Conservation (phyloP, 2,888 invertebrate species). For the Colostygia pectinataria region DNA sequence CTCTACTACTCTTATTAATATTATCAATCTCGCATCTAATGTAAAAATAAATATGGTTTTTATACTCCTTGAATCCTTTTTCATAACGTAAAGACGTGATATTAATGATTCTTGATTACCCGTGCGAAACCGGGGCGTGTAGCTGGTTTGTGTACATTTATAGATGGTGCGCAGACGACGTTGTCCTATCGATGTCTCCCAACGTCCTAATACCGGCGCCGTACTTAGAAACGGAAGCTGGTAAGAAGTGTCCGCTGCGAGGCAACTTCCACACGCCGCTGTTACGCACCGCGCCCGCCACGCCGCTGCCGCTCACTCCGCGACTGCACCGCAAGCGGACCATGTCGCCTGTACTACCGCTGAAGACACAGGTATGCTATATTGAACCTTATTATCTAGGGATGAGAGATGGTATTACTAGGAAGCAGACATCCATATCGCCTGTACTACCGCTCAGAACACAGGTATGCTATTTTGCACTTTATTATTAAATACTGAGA, state of each 20-base stretch:
- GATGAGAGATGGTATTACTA: no score
- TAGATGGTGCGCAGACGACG: constrained; percentile 84
- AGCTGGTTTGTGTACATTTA: no score
- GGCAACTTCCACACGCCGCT: constrained; percentile 82
- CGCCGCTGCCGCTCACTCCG: constrained; percentile 34
- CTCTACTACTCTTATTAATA: no score
- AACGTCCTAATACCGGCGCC: constrained; percentile 93
- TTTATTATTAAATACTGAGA: no score
- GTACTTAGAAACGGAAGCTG: constrained; percentile 92
- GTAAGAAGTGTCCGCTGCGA: constrained; percentile 88
- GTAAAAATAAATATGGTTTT: no score
- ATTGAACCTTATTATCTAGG: neutral
- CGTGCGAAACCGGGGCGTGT: no score
- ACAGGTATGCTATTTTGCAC: constrained; percentile 8
- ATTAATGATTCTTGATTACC: no score
- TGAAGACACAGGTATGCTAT: constrained; percentile 12
- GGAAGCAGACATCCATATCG: constrained; percentile 20
- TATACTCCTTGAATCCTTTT: no score
- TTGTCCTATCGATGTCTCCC: constrained; percentile 90
- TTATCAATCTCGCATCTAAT: no score
- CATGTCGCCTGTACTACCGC: constrained; percentile 17
- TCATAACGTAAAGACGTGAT: no score
- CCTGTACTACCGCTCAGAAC: constrained; percentile 10
- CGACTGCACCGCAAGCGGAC: constrained; percentile 25
- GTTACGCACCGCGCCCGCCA: constrained; percentile 31